A percentile compares a stretch with the other conserved stretches of the same genome.
Evolutionary conservation across 2,113 vertebrate species (phyloP).

Genomic region (Sinocyclocheilus maitianheensis): DNA sequence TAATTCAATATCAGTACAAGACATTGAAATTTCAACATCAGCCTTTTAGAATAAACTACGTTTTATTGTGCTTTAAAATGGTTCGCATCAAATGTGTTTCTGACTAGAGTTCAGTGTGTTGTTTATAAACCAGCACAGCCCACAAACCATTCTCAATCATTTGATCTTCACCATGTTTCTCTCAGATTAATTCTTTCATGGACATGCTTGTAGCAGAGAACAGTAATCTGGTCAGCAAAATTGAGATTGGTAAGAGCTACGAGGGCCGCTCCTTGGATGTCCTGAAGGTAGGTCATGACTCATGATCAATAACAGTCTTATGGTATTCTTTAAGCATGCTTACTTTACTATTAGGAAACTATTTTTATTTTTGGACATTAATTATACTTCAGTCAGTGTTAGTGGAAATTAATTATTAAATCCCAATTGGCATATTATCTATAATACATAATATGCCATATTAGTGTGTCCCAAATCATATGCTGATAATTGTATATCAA

Average conservation of each 20-base stretch:
- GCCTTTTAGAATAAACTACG: neutral
- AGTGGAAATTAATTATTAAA: neutral
- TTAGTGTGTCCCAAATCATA: neutral
- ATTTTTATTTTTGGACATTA: neutral
- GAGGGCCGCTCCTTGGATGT: conserved; percentile 82
- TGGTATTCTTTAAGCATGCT: neutral
- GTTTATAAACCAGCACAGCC: neutral
- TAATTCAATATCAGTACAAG: neutral
- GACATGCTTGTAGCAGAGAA: conserved; percentile 83
- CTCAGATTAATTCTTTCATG: conserved; percentile 88
- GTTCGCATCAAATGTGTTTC: neutral
- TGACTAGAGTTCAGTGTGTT: neutral
- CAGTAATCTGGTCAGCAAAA: conserved; percentile 82
- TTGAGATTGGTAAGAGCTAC: conserved; percentile 85
- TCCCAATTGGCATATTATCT: neutral
- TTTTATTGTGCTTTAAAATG: neutral
- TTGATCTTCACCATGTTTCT: neutral
- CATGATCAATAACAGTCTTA: neutral
- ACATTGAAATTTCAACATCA: neutral
- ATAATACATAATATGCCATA: neutral
- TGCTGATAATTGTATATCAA: neutral
- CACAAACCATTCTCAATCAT: neutral
- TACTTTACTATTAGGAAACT: neutral
- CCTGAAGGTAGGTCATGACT: conserved; percentile 80
- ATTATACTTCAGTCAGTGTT: too few species aligned